Percentiles rank a stretch among this genome's conserved stretches.
Conservation (phyloP, 1,140 invertebrate genomes). For the Drosophila jambulina region DNA sequence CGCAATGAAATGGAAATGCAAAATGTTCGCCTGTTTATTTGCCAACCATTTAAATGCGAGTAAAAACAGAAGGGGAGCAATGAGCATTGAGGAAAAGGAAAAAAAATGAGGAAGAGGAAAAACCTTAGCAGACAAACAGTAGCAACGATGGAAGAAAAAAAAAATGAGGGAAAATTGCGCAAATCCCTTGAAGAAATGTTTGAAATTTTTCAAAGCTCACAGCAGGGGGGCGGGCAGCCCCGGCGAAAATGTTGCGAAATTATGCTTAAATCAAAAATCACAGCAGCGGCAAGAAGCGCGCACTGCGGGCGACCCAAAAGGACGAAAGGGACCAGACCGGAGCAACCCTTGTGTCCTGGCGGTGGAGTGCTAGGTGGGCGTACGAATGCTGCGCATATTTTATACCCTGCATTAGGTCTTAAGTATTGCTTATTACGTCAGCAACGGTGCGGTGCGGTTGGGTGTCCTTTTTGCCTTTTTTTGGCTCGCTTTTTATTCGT, state of each 20-base stretch:
- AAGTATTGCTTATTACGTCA: constrained; percentile 79
- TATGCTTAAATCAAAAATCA: constrained; percentile 84
- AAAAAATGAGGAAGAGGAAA: not conserved
- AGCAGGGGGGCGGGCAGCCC: constrained; percentile 26
- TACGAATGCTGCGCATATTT: constrained; percentile 75
- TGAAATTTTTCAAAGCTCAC: constrained; percentile 76
- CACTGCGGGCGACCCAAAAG: constrained; percentile 53
- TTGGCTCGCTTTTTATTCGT: constrained; percentile 2
- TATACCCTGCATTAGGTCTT: constrained; percentile 80
- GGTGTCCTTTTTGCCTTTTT: constrained; percentile 40
- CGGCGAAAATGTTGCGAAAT: constrained; percentile 66
- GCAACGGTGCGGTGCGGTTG: constrained; percentile 17
- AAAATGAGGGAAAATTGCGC: constrained; percentile 74
- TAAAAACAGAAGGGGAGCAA: constrained; percentile 23
- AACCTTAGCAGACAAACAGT: constrained; percentile 24
- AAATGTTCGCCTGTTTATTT: constrained; percentile 76
- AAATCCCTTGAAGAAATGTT: constrained; percentile 82
- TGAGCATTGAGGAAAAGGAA: not conserved
- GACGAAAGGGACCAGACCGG: not conserved
- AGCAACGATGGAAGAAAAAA: constrained; percentile 40
- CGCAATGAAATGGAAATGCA: constrained; percentile 71
- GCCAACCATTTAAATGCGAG: constrained; percentile 79
- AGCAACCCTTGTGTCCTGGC: constrained; percentile 48
- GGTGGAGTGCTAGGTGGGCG: constrained; percentile 9
- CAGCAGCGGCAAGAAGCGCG: constrained; percentile 53